Base-by-base conservation (phyloP, 2,797 vertebrate species). In the Erethizon dorsatum region DNA sequence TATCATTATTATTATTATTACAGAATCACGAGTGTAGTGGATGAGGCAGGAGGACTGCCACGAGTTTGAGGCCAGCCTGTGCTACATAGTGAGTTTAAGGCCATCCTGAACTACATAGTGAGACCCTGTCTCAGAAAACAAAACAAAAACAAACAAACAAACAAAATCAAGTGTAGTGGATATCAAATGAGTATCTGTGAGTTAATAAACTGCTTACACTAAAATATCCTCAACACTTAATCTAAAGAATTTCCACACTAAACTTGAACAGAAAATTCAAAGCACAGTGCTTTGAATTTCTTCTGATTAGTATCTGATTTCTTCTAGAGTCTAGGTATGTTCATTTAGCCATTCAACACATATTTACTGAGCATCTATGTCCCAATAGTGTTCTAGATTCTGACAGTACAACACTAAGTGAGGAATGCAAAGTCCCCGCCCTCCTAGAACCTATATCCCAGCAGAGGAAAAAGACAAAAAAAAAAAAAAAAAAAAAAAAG, bases 211-310 rank as follows among this genome's bases (percentile, higher is more conserved):
- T 67, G 52, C 11, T 92, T 90, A 80, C 65, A 87, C 83, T 92
- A 92, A 90, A 95, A 96, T 90, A 93, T 4, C 83, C 22, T 78
- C 65, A 94, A 73, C 6, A 8, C n/a, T 96, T 85, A 92, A 82
- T 82, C n/a, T 88, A 82, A 82, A 92, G 83, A 90, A 84, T 92
- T 50, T 84, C 86, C 45, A 90, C 65, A 94, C 18, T 92, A 79
- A 92, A 91, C 69, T 2, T 47, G 10, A 95, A 88, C 28, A 84
- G 93, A 94, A 96, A 41, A 41, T 41, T 41, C 37, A 41, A 90
- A 18, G 52, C 56, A 82, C 3, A 90, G n/a, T 28, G 20, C n/a
- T 83, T 7, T 94, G 52, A 83, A 61, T 83, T 90, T 92, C 71
- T 83, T 83, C 86, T 31, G 50, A 86, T 82, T 59, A 84, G 17